Evolutionary conservation across 2,797 vertebrate species (phyloP), one percentile per base, ranked within the genome.

Genomic region (Lagodon rhomboides): DNA sequence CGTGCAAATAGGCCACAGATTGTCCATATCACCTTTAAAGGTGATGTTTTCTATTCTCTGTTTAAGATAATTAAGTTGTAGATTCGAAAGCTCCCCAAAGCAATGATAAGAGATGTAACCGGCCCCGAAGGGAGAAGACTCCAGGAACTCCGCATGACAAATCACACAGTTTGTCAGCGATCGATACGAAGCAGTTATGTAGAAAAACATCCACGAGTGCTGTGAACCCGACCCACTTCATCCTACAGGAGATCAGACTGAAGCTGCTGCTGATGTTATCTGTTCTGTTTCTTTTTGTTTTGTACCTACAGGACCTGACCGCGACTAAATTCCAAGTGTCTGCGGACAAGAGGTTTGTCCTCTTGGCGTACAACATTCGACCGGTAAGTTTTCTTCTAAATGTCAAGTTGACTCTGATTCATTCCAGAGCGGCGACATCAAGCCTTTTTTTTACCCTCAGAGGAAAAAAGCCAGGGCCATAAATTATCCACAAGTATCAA

Each of bases 311-410:
- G 95, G 94, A 96, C 80, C 89, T 96, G 69, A 91, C 91, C 43
- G 69, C 89, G 0, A 93, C 94, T 56, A 92, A 86, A 83, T 95
- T 95, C 89, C 93, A 96, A 56, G 93, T 96, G 60, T 97, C 96
- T 43, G 91, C 95, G 65, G 96, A 97, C 90, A 95, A 95, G 91
- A 94, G 81, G 77, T 95, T 95, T 83, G 86, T 97, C 85, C 93
- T 97, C 46, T 79, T 97, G 95, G 93, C 94, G 5, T 94, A 94
- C 51, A 92, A 96, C 90, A 93, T 96, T 53, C 92, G 71, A 69
- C 93, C 89, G 91, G 96, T 97, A 84, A 93, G 95, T 94, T 83
- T 77, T 56, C 73, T 2, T 73, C 44, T 58, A 5, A 77, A 59
- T 60, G 23, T 18, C 53, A 60, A 60, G 49, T 66, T 60, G 43